A percentile compares a stretch with the other conserved stretches of the same genome.
phyloP scores from a whole-genome alignment of 2,888 invertebrate species.

The Tanytarsus gracilentus region DNA sequence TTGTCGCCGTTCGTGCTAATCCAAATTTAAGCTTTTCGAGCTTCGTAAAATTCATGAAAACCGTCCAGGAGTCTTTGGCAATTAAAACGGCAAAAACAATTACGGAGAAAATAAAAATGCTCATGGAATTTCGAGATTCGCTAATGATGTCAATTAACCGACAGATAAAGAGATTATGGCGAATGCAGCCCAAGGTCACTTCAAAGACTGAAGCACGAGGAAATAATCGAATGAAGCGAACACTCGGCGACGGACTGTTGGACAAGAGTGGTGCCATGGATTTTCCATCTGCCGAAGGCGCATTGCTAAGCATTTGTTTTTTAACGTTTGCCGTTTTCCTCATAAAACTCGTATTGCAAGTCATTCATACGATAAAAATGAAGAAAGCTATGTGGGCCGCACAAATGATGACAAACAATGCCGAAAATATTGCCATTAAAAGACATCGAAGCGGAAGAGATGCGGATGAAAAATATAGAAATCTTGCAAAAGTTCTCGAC shows the following conservation, averaged over 20 bases:
- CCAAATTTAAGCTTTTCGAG: conserved; percentile 33
- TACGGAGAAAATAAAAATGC: conserved; percentile 38
- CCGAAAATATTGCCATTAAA: conserved; percentile 10
- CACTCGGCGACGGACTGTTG: conserved; percentile 33
- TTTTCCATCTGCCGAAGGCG: conserved; percentile 71
- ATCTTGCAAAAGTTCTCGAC: not conserved
- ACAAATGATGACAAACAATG: not conserved
- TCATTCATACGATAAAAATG: conserved; percentile 55
- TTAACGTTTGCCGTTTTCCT: conserved; percentile 77
- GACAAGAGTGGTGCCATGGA: conserved; percentile 51
- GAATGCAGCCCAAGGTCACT: conserved; percentile 35
- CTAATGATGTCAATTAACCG: conserved; percentile 55
- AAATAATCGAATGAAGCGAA: conserved; percentile 33
- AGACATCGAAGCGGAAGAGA: not conserved
- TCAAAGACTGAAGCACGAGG: conserved; percentile 31
- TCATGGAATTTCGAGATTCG: conserved; percentile 42
- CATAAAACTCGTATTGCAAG: conserved; percentile 71
- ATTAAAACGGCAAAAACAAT: conserved; percentile 37
- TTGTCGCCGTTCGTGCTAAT: not conserved
- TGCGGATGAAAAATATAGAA: not conserved
- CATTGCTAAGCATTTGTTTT: conserved; percentile 74
- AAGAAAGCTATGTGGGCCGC: conserved; percentile 38
- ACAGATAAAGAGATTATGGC: conserved; percentile 34
- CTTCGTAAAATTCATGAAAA: conserved; percentile 39
- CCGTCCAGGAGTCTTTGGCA: conserved; percentile 37